Evolutionary conservation across 1,140 invertebrate genomes (phyloP).

Genomic region (Drosophila saltans): DNA sequence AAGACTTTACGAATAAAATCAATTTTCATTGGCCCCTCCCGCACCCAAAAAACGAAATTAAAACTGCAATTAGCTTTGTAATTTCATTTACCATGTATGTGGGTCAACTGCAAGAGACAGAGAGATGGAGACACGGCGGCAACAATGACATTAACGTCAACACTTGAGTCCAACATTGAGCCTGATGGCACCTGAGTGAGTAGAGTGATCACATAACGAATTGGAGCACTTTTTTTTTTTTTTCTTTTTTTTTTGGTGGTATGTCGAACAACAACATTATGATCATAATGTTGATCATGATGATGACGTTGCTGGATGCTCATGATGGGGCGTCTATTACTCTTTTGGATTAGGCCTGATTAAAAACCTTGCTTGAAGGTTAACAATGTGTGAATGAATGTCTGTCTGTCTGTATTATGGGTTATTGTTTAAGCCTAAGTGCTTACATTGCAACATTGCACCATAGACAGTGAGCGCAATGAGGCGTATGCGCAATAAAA

Average conservation of each 20-base stretch:
- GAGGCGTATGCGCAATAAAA: slow-evolving; percentile 49
- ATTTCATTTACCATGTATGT: slow-evolving; percentile 73
- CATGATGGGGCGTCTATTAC: slow-evolving; percentile 9
- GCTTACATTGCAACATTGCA: slow-evolving; percentile 38
- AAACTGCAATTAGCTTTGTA: slow-evolving; percentile 54
- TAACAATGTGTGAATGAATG: slow-evolving; percentile 46
- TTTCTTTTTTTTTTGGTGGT: too few relatives aligned
- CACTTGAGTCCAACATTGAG: slow-evolving; percentile 47
- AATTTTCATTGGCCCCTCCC: slow-evolving; percentile 47
- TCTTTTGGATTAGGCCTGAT: slow-evolving; percentile 44
- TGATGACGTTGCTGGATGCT: slow-evolving; percentile 41
- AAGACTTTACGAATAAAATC: slow-evolving; percentile 54
- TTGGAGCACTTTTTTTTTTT: slow-evolving; percentile 20
- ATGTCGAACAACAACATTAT: slow-evolving; percentile 43
- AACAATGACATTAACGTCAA: slow-evolving; percentile 74
- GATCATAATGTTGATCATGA: slow-evolving; percentile 18
- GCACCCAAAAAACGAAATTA: background rate
- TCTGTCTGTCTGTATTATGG: slow-evolving; percentile 47
- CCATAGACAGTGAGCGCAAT: slow-evolving; percentile 26
- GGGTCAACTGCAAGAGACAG: slow-evolving; percentile 57
- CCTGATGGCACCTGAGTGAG: slow-evolving; percentile 16
- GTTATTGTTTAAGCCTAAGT: slow-evolving; percentile 44
- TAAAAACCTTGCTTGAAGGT: slow-evolving; percentile 46
- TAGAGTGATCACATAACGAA: slow-evolving; percentile 56
- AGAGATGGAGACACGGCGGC: slow-evolving; percentile 27